Percentiles rank a stretch among this genome's conserved stretches.
phyloP scores from a whole-genome alignment of 1,140 invertebrate species.

The Sinonovacula constricta region DNA sequence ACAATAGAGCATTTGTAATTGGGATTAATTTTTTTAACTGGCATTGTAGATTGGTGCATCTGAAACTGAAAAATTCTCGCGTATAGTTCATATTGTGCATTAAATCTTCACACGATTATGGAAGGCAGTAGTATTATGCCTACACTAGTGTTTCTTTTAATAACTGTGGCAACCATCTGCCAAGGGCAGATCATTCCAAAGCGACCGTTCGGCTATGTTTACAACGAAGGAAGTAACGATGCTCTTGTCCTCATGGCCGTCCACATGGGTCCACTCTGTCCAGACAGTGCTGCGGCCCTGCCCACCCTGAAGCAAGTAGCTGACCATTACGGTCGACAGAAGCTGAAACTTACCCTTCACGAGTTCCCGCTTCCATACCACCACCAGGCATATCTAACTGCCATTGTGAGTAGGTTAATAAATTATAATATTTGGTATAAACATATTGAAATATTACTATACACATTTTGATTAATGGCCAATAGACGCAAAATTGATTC shows the following conservation, averaged over 20 bases:
- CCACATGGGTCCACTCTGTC: constrained; percentile 60
- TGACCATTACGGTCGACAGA: constrained; percentile 49
- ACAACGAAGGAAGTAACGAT: constrained; percentile 33
- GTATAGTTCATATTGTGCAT: too few relatives aligned
- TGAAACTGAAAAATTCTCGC: too few relatives aligned
- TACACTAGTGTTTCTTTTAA: too few relatives aligned
- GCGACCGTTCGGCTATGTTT: constrained; percentile 55
- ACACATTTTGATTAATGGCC: neutral
- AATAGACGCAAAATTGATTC: neutral
- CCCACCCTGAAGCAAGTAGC: constrained; percentile 55
- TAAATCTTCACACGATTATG: too few relatives aligned
- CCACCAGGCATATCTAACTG: constrained; percentile 53
- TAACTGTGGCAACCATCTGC: too few relatives aligned
- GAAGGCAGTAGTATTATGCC: too few relatives aligned
- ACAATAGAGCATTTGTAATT: too few relatives aligned
- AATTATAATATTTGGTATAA: neutral
- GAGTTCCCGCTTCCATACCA: constrained; percentile 66
- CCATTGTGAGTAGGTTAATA: constrained; percentile 51
- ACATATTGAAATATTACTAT: too few relatives aligned
- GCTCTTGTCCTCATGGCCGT: constrained; percentile 58
- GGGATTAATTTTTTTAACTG: too few relatives aligned
- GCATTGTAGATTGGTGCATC: too few relatives aligned
- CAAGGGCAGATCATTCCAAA: constrained; percentile 29
- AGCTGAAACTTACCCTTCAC: constrained; percentile 47
- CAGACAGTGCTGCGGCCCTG: constrained; percentile 56